Percentiles rank a stretch among this genome's conserved stretches.
Evolutionary conservation across 1,140 invertebrate species (phyloP).

Genomic region (Trichonephila clavipes): DNA sequence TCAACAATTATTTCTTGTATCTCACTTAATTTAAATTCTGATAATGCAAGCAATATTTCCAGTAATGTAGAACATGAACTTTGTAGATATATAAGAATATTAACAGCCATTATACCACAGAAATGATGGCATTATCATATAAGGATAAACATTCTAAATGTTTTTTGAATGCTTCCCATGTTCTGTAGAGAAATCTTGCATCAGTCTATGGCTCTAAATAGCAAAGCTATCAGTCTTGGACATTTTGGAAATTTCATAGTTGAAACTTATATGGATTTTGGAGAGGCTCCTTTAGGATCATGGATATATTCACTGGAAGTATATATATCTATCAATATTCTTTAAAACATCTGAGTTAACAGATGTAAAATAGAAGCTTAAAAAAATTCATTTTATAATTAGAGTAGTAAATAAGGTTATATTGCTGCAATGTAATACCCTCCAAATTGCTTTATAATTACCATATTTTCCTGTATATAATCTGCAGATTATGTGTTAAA

Average conservation of each 20-base stretch:
- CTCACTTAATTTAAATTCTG: no score
- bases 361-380: no score
- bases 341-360: no score
- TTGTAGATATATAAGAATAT: constrained; percentile 3
- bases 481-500: no score
- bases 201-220: constrained; percentile 31
- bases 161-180: neutral
- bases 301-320: constrained; percentile 60
- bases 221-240: constrained; percentile 26
- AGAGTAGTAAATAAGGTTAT: no score
- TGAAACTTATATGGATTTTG: constrained; percentile 60
- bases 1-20: no score
- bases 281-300: constrained; percentile 56
- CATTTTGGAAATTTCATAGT: neutral
- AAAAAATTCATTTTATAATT: no score
- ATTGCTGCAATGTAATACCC: no score
- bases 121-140: neutral
- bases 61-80: neutral
- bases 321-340: no score
- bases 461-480: no score
- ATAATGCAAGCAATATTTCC: constrained; percentile 1
- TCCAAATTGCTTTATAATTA: no score
- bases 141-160: neutral
- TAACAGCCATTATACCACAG: constrained; percentile 20
- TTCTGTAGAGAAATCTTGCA: constrained; percentile 1